Percentiles rank a stretch among this genome's conserved stretches.
phyloP scores from a whole-genome alignment of 1,140 invertebrate species.

The Bicyclus anynana region DNA sequence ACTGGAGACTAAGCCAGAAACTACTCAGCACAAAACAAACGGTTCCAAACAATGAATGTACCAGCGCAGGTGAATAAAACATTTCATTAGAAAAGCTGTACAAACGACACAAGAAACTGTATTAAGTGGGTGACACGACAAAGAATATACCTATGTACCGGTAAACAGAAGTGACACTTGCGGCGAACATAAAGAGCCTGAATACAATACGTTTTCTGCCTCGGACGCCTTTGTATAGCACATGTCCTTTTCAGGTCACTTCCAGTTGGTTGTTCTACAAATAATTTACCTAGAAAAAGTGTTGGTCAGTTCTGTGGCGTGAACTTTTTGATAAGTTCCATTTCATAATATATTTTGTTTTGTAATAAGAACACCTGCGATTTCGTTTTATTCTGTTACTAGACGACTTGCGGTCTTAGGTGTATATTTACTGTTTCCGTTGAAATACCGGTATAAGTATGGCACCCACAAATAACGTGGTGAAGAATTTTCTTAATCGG shows the following conservation, averaged over 20 bases:
- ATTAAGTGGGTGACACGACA: conserved; percentile 45
- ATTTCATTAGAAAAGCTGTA: conserved; percentile 39
- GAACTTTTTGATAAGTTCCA: no score
- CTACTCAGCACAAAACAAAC: conserved; percentile 8
- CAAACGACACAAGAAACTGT: conserved; percentile 32
- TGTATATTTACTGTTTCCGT: no score
- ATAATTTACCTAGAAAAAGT: conserved; percentile 10
- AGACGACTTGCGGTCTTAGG: no score
- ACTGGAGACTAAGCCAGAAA: neutral
- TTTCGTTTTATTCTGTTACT: no score
- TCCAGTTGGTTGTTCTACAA: conserved; percentile 36
- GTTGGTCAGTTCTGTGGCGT: neutral
- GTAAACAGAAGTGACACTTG: conserved; percentile 46
- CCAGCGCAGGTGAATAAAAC: conserved; percentile 32
- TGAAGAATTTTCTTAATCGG: no score
- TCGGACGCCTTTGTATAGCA: conserved; percentile 50
- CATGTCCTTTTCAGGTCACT: conserved; percentile 68
- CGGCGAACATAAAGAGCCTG: conserved; percentile 44
- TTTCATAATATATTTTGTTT: no score
- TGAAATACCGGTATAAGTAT: no score
- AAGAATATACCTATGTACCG: conserved; percentile 45
- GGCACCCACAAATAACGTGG: no score
- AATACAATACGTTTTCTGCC: conserved; percentile 61
- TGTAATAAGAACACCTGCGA: no score
- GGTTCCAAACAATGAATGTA: conserved; percentile 2